Conservation (phyloP, 1,140 invertebrate genomes). For the Drosophila gunungcola region DNA sequence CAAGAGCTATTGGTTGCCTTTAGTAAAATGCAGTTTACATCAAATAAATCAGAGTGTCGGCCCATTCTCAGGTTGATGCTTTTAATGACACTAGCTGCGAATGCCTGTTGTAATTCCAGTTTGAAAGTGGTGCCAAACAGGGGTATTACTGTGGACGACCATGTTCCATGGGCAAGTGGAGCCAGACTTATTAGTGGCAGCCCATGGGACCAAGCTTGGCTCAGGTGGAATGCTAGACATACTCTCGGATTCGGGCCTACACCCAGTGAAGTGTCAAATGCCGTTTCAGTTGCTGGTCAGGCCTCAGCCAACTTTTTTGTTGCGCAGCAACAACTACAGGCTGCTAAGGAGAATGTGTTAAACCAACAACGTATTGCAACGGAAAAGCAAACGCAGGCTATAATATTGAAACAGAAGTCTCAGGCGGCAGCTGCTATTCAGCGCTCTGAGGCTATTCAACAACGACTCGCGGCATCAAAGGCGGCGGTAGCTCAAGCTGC, state of each 20-base stretch:
- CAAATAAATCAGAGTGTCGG: not conserved
- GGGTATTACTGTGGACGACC: constrained; percentile 37
- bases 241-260: constrained; percentile 59
- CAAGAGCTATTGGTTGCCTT: constrained; percentile 12
- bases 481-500: constrained; percentile 85
- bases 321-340: constrained; percentile 86
- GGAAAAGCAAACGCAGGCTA: constrained; percentile 86
- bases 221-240: constrained; percentile 24
- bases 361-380: constrained; percentile 86
- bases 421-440: constrained; percentile 85
- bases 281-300: constrained; percentile 86
- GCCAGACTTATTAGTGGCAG: too few relatives aligned
- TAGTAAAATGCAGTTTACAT: constrained; percentile 36
- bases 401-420: constrained; percentile 85
- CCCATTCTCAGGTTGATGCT: constrained; percentile 29
- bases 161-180: constrained; percentile 40
- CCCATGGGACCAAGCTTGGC: too few relatives aligned
- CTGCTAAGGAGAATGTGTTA: constrained; percentile 86
- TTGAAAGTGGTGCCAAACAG: constrained; percentile 61
- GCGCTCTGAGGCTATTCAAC: constrained; percentile 85
- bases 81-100: constrained; percentile 7
- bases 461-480: constrained; percentile 85
- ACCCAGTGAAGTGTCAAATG: constrained; percentile 85
- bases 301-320: constrained; percentile 85
- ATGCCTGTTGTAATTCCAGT: constrained; percentile 1